Base-by-base conservation (phyloP, 2,113 vertebrate species). In the Pachypanchax playfairii region DNA sequence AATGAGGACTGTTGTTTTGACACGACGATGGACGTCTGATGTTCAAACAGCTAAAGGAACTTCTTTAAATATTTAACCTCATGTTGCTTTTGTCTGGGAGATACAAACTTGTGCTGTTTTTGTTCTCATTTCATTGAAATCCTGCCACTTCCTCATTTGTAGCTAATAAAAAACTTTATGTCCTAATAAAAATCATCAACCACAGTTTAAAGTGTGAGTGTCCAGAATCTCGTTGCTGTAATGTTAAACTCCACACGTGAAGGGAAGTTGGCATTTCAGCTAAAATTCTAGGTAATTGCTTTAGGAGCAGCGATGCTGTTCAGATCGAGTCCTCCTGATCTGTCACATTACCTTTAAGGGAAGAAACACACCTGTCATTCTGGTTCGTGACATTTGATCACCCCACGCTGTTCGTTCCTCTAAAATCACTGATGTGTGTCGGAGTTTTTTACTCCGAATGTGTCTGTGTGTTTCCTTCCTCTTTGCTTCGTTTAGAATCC, bases 191-290 rank as follows among this genome's bases (percentile, higher is more conserved):
- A 10, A 2, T 31, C 7, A 35, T 12, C 2, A 42, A 0, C n/a
- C 2, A 10, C 9, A 10, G n/a, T 42, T 42, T 42, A 20, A 7
- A 33, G 5, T 3, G 18, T 10, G 5, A 6, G 26, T 50, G 14
- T 28, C 5, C 8, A 29, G 48, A 50, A 24, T 7, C 9, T 18
- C 4, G 5, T 12, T 42, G 7, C 14, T 53, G 4, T 31, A 26
- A 46, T 39, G 31, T 35, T 3, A 3, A 6, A 49, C n/a, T 1
- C 10, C 17, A 20, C 50, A 13, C 38, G 53, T 6, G 26, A 53
- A 58, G 70, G 60, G 76, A 84, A 84, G 81, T 70, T 82, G 63
- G 5, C 41, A 70, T 68, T 73, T 78, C 3, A 1, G 10, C 41
- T 33, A 10, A 49, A 14, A 47, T 17, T 24, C n/a, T 4, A 12